phyloP scores from a whole-genome alignment of 2,888 invertebrate genomes.

The Gastracanthus pulcherrimus region DNA sequence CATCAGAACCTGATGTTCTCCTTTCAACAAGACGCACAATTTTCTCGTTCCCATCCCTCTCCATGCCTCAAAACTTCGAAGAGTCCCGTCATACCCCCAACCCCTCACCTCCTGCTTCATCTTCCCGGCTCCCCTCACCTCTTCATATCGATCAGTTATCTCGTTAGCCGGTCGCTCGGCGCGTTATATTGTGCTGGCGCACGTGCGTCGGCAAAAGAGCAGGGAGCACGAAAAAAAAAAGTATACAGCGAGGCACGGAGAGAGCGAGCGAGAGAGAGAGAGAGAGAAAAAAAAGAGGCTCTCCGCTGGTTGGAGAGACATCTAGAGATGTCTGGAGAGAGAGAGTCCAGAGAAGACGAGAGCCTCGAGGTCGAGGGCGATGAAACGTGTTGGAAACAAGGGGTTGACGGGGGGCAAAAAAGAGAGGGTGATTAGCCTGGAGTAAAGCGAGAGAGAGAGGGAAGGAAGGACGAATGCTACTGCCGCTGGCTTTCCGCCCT shows the following conservation, averaged over 20 bases:
- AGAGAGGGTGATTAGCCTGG: slow-evolving; percentile 73
- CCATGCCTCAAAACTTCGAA: neutral
- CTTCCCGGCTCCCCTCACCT: too few species aligned
- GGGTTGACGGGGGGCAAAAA: slow-evolving; percentile 63
- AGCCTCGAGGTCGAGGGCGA: slow-evolving; percentile 62
- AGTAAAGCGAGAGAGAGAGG: too few species aligned
- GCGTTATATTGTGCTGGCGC: slow-evolving; percentile 37
- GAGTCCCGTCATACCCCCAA: neutral
- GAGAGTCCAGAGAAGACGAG: too few species aligned
- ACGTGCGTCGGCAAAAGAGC: slow-evolving; percentile 24
- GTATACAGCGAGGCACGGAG: slow-evolving; percentile 11
- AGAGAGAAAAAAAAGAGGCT: neutral
- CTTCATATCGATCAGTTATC: slow-evolving; percentile 53
- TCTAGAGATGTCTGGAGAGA: slow-evolving; percentile 53
- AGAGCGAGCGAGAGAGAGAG: slow-evolving; percentile 25
- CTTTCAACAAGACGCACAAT: too few species aligned
- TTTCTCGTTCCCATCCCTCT: too few species aligned
- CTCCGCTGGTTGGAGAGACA: too few species aligned
- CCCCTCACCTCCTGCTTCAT: neutral
- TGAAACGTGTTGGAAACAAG: slow-evolving; percentile 74
- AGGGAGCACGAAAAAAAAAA: too few species aligned
- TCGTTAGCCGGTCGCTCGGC: slow-evolving; percentile 47
- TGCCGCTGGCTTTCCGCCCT: neutral
- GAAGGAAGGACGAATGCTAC: slow-evolving; percentile 61
- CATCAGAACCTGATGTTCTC: too few species aligned